Evolutionary conservation across 2,113 vertebrate genomes (phyloP).

Genomic region (Heterochromis multidens): DNA sequence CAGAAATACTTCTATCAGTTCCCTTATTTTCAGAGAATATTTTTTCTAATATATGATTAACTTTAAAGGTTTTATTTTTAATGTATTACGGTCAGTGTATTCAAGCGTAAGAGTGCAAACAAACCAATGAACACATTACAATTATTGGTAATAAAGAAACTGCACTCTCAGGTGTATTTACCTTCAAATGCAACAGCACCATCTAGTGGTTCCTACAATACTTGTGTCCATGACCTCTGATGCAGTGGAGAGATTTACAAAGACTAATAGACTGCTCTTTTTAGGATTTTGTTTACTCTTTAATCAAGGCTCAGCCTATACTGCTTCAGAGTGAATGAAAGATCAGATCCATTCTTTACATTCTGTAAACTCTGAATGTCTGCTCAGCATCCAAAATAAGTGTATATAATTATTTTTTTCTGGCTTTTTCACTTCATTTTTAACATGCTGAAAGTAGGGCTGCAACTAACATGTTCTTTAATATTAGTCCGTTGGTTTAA

Average conservation of each 20-base stretch:
- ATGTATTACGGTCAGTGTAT: accelerated
- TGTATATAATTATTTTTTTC: accelerated
- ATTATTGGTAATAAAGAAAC: neutral
- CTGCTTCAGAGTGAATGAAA: neutral
- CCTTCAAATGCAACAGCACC: constrained; percentile 47
- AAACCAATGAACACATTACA: neutral
- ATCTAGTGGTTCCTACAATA: constrained; percentile 40
- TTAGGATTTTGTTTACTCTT: neutral
- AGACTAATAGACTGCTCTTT: neutral
- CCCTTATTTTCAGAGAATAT: neutral
- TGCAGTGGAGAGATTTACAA: neutral
- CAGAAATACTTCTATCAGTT: neutral
- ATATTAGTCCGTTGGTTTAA: neutral
- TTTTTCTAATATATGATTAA: neutral
- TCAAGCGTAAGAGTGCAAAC: neutral
- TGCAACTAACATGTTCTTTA: neutral
- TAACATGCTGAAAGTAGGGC: neutral
- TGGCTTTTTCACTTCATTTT: neutral
- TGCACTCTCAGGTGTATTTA: accelerated
- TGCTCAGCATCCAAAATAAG: neutral
- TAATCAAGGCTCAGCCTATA: neutral
- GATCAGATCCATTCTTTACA: neutral
- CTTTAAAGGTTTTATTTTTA: neutral
- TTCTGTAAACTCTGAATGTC: neutral
- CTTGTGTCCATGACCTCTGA: accelerated